Percentiles rank a stretch among this genome's conserved stretches.
These are phyloP conservation scores for Laspeyria flexula DNA, from an alignment of 2,888 invertebrate species.

Conservation along the genomic window DNA sequence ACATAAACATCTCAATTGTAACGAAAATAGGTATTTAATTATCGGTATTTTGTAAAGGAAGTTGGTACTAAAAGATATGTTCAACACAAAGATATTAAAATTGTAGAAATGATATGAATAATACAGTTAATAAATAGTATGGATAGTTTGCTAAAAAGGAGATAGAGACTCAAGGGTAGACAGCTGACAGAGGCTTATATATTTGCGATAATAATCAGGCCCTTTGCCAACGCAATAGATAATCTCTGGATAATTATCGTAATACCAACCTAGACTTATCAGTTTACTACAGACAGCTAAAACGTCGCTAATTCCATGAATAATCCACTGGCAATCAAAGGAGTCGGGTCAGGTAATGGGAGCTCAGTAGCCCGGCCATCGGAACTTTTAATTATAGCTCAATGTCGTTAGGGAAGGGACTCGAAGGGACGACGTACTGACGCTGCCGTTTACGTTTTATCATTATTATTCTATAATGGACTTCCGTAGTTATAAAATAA, in stretches of 20 bases:
- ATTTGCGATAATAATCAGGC: too few species aligned
- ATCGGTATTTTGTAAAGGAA: too few species aligned
- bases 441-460: not conserved
- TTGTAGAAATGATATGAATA: too few species aligned
- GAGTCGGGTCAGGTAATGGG: constrained; percentile 2
- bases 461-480: constrained; percentile 13
- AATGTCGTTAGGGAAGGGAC: constrained; percentile 24
- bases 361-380: constrained; percentile 8
- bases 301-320: not conserved
- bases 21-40: not conserved
- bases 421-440: constrained; percentile 9
- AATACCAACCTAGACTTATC: not conserved
- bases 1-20: not conserved
- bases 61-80: too few species aligned
- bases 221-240: too few species aligned
- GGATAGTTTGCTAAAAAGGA: too few species aligned
- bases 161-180: too few species aligned
- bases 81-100: too few species aligned
- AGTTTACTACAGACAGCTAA: not conserved
- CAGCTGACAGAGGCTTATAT: too few species aligned
- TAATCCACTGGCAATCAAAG: not conserved
- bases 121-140: too few species aligned
- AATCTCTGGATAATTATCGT: too few species aligned
- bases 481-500: constrained; percentile 19
- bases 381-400: constrained; percentile 27